These are phyloP conservation scores for Cyclargus thomasi DNA, from an alignment of 1,140 invertebrate genomes.

Conservation along the genomic window DNA sequence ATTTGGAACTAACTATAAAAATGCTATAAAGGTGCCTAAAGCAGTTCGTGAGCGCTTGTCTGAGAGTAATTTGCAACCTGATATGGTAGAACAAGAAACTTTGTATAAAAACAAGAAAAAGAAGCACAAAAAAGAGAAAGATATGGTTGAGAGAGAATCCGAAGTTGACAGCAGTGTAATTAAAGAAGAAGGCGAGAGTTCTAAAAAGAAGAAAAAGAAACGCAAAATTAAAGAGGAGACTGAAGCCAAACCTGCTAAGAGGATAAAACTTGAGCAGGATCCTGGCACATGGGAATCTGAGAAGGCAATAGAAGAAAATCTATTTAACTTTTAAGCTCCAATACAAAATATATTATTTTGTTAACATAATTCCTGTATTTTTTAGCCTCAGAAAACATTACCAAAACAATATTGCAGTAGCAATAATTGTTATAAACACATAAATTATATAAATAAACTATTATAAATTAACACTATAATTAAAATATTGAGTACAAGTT, in stretches of 20 bases:
- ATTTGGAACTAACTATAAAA: conserved; percentile 55
- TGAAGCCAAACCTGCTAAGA: conserved; percentile 35
- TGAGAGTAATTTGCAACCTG: neutral
- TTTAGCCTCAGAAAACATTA: neutral
- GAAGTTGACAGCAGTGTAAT: conserved; percentile 20
- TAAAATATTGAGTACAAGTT: too few species aligned
- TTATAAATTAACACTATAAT: too few species aligned
- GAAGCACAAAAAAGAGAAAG: conserved; percentile 37
- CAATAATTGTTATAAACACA: too few species aligned
- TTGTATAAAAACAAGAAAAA: conserved; percentile 40
- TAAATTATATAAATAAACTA: too few species aligned
- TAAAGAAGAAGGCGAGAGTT: conserved; percentile 19
- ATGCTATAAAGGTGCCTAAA: conserved; percentile 43
- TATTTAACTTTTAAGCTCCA: conserved; percentile 52
- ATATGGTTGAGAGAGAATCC: conserved; percentile 24
- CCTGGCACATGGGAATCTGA: conserved; percentile 52
- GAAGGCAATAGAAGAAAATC: conserved; percentile 55
- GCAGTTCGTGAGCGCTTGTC: conserved; percentile 36
- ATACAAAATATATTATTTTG: neutral
- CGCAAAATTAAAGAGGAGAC: conserved; percentile 33
- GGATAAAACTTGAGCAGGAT: conserved; percentile 38
- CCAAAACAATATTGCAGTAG: too few species aligned
- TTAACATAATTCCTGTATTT: neutral
- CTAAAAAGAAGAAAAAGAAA: conserved; percentile 44
- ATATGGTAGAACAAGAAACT: conserved; percentile 4